Evolutionary conservation across 2,888 invertebrate species (phyloP), one percentile per base, ranked within the genome.

Genomic region (Andricus curvator): DNA sequence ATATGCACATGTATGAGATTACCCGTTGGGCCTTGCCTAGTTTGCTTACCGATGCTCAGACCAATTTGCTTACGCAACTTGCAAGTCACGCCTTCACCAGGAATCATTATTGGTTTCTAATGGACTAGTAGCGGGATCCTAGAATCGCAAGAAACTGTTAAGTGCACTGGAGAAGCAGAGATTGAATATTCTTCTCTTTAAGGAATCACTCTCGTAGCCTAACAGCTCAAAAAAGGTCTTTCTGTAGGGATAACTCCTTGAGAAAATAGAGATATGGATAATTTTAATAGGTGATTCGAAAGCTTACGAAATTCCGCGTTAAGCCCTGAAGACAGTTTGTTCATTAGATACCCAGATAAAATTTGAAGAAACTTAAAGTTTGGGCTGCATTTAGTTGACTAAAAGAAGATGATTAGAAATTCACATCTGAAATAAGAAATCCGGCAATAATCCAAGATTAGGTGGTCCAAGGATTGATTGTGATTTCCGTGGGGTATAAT

Each of bases 51-150:
- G 81, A 81, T 81, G 78, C 74, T 70, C 68, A 78, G 44, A 79
- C 81, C 82, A 81, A 82, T 84, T 82, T 81, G 81, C 80, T 84
- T 81, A 80, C 78, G 79, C 80, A 84, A 84, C 62, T 78, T 51
- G 74, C 66, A 68, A 79, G 77, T 79, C 62, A 48, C 62, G 77
- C 44, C 81, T 48, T 44, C 44, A 41, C 66, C 60, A 20, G 68
- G 60, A 74, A 74, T 74, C 74, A 74, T 74, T 74, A 74, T 74
- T 74, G 74, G 74, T 56, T 74, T 74, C 74, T 74, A 74, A 74
- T 74, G 56, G 74, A 74, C 74, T 56, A 56, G 74, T 56, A 74
- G 74, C 56, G 74, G 74, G 74, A 74, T 74, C n/a, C 56, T 60
- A 56, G 33, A 74, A 74, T 74, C 74, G 20, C 33, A 56, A 56